Percentiles rank a stretch among this genome's conserved stretches.
Evolutionary conservation across 2,797 vertebrate genomes (phyloP).

Genomic region (Melanotaenia trifasciata): DNA sequence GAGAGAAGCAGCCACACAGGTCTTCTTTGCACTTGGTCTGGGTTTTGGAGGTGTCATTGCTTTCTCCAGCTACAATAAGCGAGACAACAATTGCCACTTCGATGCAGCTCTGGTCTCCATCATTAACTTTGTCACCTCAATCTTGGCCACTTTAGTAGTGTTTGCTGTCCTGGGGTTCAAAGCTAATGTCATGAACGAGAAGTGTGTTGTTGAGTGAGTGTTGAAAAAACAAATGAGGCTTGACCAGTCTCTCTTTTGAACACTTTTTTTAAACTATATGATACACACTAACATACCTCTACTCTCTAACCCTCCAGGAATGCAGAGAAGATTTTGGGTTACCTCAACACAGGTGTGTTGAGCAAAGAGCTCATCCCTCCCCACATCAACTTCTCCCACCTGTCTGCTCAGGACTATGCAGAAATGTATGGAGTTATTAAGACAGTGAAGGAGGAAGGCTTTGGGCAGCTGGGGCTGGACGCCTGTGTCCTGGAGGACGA

Average conservation of each 20-base stretch:
- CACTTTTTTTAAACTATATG: no score
- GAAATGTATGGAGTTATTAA: conserved; percentile 96
- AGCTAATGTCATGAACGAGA: conserved; percentile 98
- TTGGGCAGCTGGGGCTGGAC: conserved; percentile 89
- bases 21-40: conserved; percentile 95
- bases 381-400: conserved; percentile 96
- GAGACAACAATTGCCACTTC: conserved; percentile 99
- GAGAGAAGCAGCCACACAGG: conserved; percentile 97
- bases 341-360: conserved; percentile 88
- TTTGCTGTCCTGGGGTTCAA: conserved; percentile 98
- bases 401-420: conserved; percentile 89
- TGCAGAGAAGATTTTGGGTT: conserved; percentile 94
- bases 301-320: conserved; percentile 80
- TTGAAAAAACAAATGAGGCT: not conserved
- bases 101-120: conserved; percentile 93
- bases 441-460: conserved; percentile 91
- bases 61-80: conserved; percentile 99
- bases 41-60: conserved; percentile 98
- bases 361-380: conserved; percentile 94
- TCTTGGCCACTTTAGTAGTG: conserved; percentile 95
- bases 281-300: not conserved
- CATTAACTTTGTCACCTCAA: conserved; percentile 97
- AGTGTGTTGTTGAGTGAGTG: conserved; percentile 97
- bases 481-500: conserved; percentile 93
- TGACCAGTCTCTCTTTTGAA: not conserved